Conservation (phyloP, 2,797 vertebrate species). For the Coranthus polyacanthus region DNA sequence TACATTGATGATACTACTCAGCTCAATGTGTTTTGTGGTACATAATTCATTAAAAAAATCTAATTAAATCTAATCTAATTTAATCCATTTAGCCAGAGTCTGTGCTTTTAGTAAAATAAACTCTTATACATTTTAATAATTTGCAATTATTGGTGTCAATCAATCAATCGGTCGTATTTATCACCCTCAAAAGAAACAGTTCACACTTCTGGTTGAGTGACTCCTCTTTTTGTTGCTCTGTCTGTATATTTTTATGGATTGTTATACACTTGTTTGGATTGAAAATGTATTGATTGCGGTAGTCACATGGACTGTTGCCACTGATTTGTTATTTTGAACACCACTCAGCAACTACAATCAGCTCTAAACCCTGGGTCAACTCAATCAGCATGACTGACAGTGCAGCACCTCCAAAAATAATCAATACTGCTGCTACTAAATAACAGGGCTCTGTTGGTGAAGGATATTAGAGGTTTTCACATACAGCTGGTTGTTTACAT, state of each 20-base stretch:
- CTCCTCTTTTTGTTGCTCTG: neutral
- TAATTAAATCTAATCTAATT: too few relatives aligned
- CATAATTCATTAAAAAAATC: too few relatives aligned
- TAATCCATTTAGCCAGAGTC: too few relatives aligned
- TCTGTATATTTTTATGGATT: neutral
- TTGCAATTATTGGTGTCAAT: too few relatives aligned
- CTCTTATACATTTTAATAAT: too few relatives aligned
- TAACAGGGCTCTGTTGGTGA: neutral
- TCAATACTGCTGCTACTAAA: conserved; percentile 38
- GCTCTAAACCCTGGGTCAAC: conserved; percentile 41
- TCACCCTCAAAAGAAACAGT: too few relatives aligned
- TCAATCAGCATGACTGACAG: conserved; percentile 60
- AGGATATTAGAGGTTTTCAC: conserved; percentile 20
- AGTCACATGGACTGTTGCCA: conserved; percentile 8
- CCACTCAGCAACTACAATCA: conserved; percentile 38
- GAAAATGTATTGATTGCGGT: conserved; percentile 13
- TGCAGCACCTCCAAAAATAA: conserved; percentile 16
- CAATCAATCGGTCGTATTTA: too few relatives aligned
- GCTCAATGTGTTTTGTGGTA: too few relatives aligned
- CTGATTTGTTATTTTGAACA: conserved; percentile 38
- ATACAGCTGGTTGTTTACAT: conserved; percentile 20
- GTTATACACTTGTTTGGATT: neutral
- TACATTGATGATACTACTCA: too few relatives aligned
- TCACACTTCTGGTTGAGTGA: too few relatives aligned
- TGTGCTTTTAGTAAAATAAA: too few relatives aligned